Conservation (phyloP, 2,797 vertebrate genomes). For the Psittacula echo region DNA sequence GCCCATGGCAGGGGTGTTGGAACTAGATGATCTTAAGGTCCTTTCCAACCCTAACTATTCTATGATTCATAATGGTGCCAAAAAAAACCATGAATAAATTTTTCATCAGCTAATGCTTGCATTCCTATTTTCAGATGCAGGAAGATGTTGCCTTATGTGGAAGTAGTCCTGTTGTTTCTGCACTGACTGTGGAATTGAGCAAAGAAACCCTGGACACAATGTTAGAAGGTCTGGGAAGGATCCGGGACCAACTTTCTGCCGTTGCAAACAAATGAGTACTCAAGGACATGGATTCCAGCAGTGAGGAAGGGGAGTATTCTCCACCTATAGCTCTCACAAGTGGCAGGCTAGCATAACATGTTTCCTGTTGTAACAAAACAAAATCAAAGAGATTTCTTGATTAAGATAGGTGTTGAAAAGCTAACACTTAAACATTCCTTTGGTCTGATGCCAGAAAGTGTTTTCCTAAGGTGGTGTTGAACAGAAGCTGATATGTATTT, state of each 20-base stretch:
- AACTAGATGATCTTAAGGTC: no score
- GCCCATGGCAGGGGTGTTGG: no score
- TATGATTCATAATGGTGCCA: not conserved
- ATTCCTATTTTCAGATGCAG: constrained; percentile 74
- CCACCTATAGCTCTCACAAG: not conserved
- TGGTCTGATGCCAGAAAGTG: not conserved
- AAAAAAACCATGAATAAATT: not conserved
- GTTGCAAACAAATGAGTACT: constrained; percentile 86
- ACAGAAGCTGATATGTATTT: not conserved
- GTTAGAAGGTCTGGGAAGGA: constrained; percentile 92
- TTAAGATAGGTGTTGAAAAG: constrained; percentile 21
- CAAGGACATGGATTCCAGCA: not conserved
- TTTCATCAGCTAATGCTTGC: not conserved
- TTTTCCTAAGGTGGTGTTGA: not conserved
- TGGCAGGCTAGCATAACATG: not conserved
- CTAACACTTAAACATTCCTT: not conserved
- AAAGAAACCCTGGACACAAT: constrained; percentile 95
- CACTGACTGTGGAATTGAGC: constrained; percentile 90
- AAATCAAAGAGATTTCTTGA: not conserved
- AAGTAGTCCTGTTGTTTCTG: constrained; percentile 75
- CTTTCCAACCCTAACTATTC: no score
- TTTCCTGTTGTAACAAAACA: not conserved
- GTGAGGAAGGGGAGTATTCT: not conserved
- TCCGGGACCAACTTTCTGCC: constrained; percentile 91
- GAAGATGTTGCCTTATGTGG: constrained; percentile 77